Conservation (phyloP, 2,113 vertebrate genomes). For the Gymnorhina tibicen region DNA sequence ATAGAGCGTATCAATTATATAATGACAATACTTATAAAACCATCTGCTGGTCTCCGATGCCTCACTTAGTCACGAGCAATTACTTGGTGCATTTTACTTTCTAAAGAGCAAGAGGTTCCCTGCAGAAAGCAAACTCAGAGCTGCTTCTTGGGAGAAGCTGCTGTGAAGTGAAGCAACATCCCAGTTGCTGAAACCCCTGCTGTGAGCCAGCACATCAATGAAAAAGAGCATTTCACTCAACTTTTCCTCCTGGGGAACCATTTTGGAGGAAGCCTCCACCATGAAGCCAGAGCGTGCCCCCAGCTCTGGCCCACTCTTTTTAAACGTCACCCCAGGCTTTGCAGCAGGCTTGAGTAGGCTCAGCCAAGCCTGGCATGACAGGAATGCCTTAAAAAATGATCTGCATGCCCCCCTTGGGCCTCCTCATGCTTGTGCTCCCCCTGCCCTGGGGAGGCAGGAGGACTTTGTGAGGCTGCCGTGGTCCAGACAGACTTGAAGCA, state of each 20-base stretch:
- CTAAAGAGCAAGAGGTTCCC: background rate
- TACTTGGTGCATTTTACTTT: background rate
- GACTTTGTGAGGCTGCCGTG: background rate
- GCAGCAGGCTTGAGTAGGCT: background rate
- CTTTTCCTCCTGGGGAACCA: background rate
- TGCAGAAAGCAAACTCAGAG: background rate
- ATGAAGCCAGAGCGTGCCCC: rapidly evolving
- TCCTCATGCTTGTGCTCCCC: background rate
- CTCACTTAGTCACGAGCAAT: background rate
- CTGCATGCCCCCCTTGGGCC: constrained; percentile 6
- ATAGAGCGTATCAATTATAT: background rate
- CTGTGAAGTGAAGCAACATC: background rate
- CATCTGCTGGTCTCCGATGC: background rate
- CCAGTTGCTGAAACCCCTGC: background rate
- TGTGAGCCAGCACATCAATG: background rate
- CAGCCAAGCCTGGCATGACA: background rate
- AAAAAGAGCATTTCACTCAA: rapidly evolving
- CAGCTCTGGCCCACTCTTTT: background rate
- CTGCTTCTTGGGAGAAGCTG: background rate
- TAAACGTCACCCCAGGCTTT: background rate
- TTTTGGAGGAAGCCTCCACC: background rate
- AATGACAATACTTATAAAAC: background rate
- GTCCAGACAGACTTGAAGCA: background rate
- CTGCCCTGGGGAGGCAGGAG: background rate
- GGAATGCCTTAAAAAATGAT: constrained; percentile 10